These are phyloP conservation scores for Apamea monoglypha DNA, from an alignment of 2,888 invertebrate species.

Conservation along the genomic window DNA sequence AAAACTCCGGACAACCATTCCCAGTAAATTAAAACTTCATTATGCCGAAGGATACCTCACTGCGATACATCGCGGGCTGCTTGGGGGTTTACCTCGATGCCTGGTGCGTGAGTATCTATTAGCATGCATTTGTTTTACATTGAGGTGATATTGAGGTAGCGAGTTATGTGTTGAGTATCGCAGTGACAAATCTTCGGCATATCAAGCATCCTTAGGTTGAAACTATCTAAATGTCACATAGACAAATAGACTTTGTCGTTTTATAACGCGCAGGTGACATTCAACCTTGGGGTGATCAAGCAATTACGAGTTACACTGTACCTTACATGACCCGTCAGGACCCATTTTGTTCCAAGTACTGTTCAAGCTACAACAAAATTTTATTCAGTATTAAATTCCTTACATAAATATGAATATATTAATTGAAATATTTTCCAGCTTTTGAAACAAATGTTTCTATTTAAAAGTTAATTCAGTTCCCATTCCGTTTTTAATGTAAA, in stretches of 20 bases:
- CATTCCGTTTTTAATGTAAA: slow-evolving; percentile 30
- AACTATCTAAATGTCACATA: background rate
- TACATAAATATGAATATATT: slow-evolving; percentile 2
- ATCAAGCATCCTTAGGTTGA: background rate
- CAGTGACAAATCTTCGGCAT: too few species aligned
- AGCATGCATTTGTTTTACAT: too few species aligned
- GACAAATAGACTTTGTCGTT: background rate
- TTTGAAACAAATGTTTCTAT: slow-evolving; percentile 27
- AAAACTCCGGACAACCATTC: background rate
- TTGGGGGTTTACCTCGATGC: too few species aligned
- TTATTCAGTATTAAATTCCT: background rate
- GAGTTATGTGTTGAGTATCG: too few species aligned
- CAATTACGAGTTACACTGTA: background rate
- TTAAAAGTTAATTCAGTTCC: slow-evolving; percentile 32
- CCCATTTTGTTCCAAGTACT: background rate
- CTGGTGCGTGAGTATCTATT: too few species aligned
- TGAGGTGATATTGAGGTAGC: too few species aligned
- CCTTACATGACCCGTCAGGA: background rate
- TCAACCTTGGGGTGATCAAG: background rate
- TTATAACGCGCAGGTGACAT: background rate
- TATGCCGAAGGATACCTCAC: too few species aligned
- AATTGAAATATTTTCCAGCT: slow-evolving; percentile 5
- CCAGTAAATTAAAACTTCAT: background rate
- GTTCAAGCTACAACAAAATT: background rate
- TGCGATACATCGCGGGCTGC: too few species aligned